These are phyloP conservation scores for Argentina silus DNA, from an alignment of 2,797 vertebrate species.

Conservation along the genomic window DNA sequence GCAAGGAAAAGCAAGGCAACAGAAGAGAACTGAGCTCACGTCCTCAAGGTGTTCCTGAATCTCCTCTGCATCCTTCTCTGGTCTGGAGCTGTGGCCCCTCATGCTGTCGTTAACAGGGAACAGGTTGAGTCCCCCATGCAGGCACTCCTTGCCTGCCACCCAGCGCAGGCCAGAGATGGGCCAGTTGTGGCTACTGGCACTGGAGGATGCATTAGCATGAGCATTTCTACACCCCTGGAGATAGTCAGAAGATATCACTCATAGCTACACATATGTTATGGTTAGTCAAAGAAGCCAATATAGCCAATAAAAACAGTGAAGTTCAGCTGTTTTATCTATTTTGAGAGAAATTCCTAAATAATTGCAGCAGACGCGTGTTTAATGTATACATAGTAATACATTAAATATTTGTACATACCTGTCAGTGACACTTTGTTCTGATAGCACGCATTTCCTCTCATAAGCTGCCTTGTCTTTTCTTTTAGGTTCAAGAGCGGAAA, in stretches of 20 bases:
- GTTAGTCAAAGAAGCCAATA: background rate
- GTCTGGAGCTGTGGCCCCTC: constrained; percentile 61
- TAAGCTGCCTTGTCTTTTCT: background rate
- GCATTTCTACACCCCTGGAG: constrained; percentile 73
- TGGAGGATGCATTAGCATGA: constrained; percentile 70
- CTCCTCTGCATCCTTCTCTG: constrained; percentile 74
- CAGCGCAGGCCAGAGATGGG: constrained; percentile 67
- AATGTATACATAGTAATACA: background rate
- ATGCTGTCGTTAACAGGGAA: constrained; percentile 58
- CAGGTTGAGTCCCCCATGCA: constrained; percentile 56
- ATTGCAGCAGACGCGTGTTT: background rate
- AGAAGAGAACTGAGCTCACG: constrained; percentile 57
- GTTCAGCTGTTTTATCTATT: too few species aligned
- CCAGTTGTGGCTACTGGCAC: constrained; percentile 69
- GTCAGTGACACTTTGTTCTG: background rate
- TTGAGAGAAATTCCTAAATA: too few species aligned
- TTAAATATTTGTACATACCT: background rate
- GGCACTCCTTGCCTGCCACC: constrained; percentile 55
- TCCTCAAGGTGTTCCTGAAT: constrained; percentile 64
- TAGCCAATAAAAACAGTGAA: background rate
- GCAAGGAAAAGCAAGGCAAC: background rate
- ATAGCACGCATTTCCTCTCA: background rate
- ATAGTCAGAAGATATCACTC: constrained; percentile 54
- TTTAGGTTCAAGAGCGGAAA: background rate
- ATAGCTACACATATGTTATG: constrained; percentile 34